Conservation (phyloP, 2,113 vertebrate species). For the Hippopotamus amphibius region DNA sequence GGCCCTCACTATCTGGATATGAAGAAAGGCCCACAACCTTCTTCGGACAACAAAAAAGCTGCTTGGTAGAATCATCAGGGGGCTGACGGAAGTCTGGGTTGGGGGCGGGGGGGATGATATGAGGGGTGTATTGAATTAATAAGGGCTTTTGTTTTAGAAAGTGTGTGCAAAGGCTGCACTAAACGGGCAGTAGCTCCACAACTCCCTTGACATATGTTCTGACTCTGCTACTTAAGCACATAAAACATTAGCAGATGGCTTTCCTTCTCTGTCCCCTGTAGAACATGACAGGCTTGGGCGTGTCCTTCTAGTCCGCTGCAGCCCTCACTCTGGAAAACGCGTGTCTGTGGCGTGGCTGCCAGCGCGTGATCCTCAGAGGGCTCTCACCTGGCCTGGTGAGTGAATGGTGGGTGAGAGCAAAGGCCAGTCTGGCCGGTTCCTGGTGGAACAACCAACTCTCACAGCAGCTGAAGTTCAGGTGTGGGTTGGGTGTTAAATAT, state of each 20-base stretch:
- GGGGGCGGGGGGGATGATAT: too few species aligned
- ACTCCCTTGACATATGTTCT: too few species aligned
- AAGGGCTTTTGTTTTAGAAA: not conserved
- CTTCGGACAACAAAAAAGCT: not conserved
- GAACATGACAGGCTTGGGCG: fast-evolving
- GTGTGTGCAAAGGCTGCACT: not conserved
- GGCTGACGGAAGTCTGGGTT: not conserved
- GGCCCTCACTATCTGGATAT: not conserved
- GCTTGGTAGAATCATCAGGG: not conserved
- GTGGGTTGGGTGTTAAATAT: not conserved
- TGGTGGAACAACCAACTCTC: not conserved
- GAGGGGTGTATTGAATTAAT: not conserved
- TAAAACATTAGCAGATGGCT: not conserved
- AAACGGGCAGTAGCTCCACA: fast-evolving
- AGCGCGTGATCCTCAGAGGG: too few species aligned
- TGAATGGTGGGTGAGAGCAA: not conserved
- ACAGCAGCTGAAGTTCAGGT: too few species aligned
- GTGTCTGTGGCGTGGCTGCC: not conserved
- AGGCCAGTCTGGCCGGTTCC: not conserved
- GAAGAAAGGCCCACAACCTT: not conserved
- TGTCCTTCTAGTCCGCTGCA: not conserved
- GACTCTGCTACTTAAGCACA: not conserved
- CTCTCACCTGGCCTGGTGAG: not conserved
- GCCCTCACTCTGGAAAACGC: not conserved
- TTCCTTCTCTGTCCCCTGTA: not conserved